These are phyloP conservation scores for Buphagus erythrorhynchus DNA, from an alignment of 2,797 vertebrate species.

Conservation along the genomic window DNA sequence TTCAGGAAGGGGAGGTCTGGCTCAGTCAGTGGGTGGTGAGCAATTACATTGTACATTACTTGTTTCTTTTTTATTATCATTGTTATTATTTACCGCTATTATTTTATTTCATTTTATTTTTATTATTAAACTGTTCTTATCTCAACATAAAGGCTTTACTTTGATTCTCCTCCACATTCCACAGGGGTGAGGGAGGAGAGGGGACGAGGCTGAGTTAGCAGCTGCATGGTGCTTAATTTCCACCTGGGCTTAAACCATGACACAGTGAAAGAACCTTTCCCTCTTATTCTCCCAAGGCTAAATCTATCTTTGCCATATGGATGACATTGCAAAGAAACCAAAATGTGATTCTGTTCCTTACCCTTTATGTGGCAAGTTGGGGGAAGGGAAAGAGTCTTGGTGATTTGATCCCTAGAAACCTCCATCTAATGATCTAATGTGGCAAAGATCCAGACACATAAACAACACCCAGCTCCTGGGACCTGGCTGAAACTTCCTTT, in stretches of 20 bases:
- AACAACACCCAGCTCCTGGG: background rate
- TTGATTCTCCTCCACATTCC: background rate
- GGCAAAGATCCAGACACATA: background rate
- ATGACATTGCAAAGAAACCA: background rate
- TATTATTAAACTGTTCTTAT: background rate
- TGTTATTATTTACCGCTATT: background rate
- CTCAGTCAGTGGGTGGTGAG: background rate
- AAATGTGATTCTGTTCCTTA: background rate
- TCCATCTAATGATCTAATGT: background rate
- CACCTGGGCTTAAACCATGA: background rate
- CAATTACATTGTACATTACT: background rate
- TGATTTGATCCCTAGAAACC: background rate
- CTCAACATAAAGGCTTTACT: background rate
- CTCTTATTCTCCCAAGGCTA: background rate
- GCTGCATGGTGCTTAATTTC: background rate
- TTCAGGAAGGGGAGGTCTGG: background rate
- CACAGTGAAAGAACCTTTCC: background rate
- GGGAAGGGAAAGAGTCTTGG: background rate
- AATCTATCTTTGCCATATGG: background rate
- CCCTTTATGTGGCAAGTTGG: background rate
- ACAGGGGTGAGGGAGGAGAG: background rate
- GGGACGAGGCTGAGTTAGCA: background rate
- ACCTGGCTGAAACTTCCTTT: background rate
- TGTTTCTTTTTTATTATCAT: background rate
- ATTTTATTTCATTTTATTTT: background rate